A percentile compares a stretch with the other conserved stretches of the same genome.
Conservation (phyloP, 1,140 invertebrate genomes). For the Diprion similis region DNA sequence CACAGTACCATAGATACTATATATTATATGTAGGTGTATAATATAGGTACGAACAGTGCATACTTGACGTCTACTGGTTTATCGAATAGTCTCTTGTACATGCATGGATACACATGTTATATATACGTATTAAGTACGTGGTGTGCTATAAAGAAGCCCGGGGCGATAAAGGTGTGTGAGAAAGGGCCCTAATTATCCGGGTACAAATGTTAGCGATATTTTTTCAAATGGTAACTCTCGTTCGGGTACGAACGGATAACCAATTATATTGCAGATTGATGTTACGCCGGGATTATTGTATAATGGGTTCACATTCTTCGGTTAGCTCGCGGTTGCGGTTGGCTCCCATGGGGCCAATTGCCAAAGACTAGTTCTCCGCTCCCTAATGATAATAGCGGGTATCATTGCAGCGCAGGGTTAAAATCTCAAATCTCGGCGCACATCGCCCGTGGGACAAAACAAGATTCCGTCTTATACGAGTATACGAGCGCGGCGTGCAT, state of each 20-base stretch:
- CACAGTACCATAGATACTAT: no score
- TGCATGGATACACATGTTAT: no score
- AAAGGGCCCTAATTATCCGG: neutral
- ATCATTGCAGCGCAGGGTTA: neutral
- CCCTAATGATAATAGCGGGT: conserved; percentile 7
- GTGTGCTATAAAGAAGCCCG: neutral
- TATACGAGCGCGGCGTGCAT: no score
- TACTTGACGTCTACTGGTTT: no score
- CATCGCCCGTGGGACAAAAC: conserved; percentile 4
- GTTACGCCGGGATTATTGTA: conserved; percentile 1
- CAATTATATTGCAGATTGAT: conserved; percentile 2
- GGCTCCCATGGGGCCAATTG: neutral
- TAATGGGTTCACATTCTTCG: conserved; percentile 1
- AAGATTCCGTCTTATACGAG: neutral
- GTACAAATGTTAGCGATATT: neutral
- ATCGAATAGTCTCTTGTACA: no score
- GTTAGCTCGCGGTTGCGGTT: neutral
- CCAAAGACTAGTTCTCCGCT: conserved; percentile 2
- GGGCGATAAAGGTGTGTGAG: neutral
- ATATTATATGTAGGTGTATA: no score
- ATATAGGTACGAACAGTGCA: no score
- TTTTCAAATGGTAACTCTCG: neutral
- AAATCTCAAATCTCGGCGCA: neutral
- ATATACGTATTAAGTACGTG: no score
- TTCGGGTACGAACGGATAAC: neutral